These are phyloP conservation scores for Scyliorhinus canicula DNA, from an alignment of 2,797 vertebrate genomes.

Conservation along the genomic window DNA sequence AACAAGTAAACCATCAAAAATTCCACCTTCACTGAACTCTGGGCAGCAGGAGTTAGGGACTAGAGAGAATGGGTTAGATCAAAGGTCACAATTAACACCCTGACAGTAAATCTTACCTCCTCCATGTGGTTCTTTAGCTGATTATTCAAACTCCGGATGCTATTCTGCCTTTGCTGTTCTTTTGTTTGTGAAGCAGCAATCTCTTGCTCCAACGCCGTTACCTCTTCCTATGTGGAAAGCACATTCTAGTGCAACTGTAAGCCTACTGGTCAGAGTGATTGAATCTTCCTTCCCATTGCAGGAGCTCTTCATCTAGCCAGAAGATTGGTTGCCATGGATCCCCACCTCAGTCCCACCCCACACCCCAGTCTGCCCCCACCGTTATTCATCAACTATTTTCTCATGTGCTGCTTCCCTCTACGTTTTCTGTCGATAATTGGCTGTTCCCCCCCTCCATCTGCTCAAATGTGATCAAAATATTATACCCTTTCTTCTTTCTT, in stretches of 20 bases:
- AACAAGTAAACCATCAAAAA: background rate
- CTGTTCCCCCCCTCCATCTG: no score
- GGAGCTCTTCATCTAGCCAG: background rate
- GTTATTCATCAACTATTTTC: no score
- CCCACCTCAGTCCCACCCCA: no score
- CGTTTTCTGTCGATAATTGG: no score
- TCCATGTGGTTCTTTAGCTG: conserved; percentile 26
- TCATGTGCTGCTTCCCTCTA: no score
- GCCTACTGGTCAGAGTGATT: background rate
- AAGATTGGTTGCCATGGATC: background rate
- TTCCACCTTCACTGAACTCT: background rate
- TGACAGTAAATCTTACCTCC: conserved; percentile 8
- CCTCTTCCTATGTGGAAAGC: background rate
- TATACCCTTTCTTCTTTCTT: background rate
- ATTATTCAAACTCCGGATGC: conserved; percentile 3
- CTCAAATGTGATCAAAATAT: no score
- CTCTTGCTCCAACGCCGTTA: conserved; percentile 30
- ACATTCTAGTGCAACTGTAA: background rate
- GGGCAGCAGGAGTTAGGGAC: background rate
- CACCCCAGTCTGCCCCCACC: no score
- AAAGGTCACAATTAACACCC: background rate
- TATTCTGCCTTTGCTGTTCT: conserved; percentile 31
- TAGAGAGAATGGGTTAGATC: background rate
- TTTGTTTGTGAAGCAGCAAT: background rate
- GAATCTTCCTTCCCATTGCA: background rate